Evolutionary conservation across 2,888 invertebrate genomes (phyloP), one percentile per base, ranked within the genome.

Genomic region (Prenolepis imparis): DNA sequence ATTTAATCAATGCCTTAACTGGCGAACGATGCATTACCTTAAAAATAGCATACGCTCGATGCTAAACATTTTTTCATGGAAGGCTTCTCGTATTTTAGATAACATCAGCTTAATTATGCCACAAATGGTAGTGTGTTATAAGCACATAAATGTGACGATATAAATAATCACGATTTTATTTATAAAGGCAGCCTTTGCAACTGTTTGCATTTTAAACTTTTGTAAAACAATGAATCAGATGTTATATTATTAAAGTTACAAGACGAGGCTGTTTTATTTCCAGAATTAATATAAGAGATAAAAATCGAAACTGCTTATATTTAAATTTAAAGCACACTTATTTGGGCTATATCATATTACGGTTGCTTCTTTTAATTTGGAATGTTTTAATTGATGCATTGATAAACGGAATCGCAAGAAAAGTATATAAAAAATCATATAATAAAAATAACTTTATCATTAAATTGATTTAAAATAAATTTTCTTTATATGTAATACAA

Each of bases 1-100:
- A 90, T 87, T 85, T 88, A 90, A 90, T 89, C 83, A 77, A 87
- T 82, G 61, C 85, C 87, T 84, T 89, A 90, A 90, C 88, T 86
- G 88, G 85, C 39, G 57, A 83, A 64, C 78, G 88, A 90, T 81
- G 86, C 86, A 85, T 84, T 84, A 86, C 82, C 82, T 77, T 85
- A 83, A 82, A 89, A 89, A 77, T 75, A 55, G 4, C 44, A 18
- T n/a, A 44, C 61, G 21, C 11, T 61, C 63, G 15, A 41, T 61
- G 66, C 41, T 59, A 18, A 44, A 63, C n/a, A 52, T 63, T 83
- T 89, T 89, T 89, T 84, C 88, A 89, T 90, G 87, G 67, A 63
- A 72, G 24, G 3, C 57, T 57, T 57, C 39, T 82, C 39, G 3
- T 36, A n/a, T 61, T 73, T 81, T 24, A 48, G 24, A 24, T 61